Evolutionary conservation across 2,797 vertebrate genomes (phyloP), one percentile per base, ranked within the genome.

Genomic region (Poeciliopsis infans): DNA sequence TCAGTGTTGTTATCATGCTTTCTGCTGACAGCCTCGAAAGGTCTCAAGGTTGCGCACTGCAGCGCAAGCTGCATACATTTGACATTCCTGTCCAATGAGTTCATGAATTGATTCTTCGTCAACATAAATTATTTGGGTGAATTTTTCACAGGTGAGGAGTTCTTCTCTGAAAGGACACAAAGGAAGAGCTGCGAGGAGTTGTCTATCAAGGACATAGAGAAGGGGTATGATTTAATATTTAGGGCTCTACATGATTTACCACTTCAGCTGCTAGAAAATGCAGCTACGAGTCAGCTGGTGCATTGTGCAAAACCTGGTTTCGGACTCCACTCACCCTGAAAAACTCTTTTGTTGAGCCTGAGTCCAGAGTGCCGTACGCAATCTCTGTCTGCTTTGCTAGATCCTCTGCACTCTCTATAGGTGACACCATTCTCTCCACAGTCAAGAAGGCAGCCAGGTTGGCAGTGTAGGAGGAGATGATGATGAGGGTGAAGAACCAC

Each of bases 401-500:
- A 94, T 99, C 98, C 93, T 99, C 98, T 8, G 98, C 98, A 49
- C 98, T 99, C 93, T 99, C 98, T 91, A 99, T 99, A 76, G 98
- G 98, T 83, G 98, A 99, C 77, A 99, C 98, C 98, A 99, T 99
- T 92, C 98, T 98, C 90, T 99, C 98, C 90, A 99, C 98, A 46
- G 98, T 99, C 82, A 99, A 95, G 96, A 99, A 99, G 94, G 98
- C 98, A 95, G 98, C 98, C 73, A 99, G 96, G 94, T 99, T 99
- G 95, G 98, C 98, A 91, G 98, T 99, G 94, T 99, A 99, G 94
- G 98, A 99, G 83, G 98, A 99, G 96, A 99, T 99, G 94, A 99
- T 99, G 96, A 99, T 99, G 96, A 99, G 97, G 88, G 98, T 99
- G 96, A 99, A 99, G 96, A 99, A 99, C 98, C 98, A 99, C 98